Evolutionary conservation across 2,888 invertebrate species (phyloP), one percentile per base, ranked within the genome.

Genomic region (Troilus luridus): DNA sequence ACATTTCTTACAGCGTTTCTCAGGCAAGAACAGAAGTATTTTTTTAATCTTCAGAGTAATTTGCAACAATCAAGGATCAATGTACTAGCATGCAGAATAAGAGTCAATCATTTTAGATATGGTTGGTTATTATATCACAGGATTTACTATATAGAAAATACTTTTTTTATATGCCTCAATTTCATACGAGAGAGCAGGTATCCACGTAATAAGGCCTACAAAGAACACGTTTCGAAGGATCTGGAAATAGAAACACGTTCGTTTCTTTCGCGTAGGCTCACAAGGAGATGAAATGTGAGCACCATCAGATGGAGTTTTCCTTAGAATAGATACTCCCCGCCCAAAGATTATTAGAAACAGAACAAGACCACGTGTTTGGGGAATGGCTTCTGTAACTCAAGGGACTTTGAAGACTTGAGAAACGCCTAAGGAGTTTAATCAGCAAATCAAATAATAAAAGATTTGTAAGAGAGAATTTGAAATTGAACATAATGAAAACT

Each of bases 221-320:
- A 58, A 85, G 85, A 58, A n/a, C 85, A 85, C 85, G 85, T 56
- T 11, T 58, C 11, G 85, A 58, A 58, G 56, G 54, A 58, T 85
- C 27, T 85, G 56, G 85, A 85, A 85, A 56, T 85, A 85, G 85
- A 85, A 85, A 85, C 85, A 85, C 85, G 85, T 81, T 56, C 64
- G 9, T 56, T 56, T 56, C 56, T 56, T 85, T 85, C 85, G 12
- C 0, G 54, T 56, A 12, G 56, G 85, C 85, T 27, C 72, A 77
- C 17, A 77, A 77, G 72, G 41, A 58, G 85, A 85, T 56, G 85
- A 85, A 85, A 85, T 85, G 85, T 85, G 85, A 85, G n/a, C 56
- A 85, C 56, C 85, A 85, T 85, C n/a, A 58, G 85, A 41, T 56
- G n/a, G 72, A 41, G 41, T 77, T 77, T 77, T 77, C 21, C 8